Conservation (phyloP, 2,888 invertebrate species). For the Acholoe squamosa region DNA sequence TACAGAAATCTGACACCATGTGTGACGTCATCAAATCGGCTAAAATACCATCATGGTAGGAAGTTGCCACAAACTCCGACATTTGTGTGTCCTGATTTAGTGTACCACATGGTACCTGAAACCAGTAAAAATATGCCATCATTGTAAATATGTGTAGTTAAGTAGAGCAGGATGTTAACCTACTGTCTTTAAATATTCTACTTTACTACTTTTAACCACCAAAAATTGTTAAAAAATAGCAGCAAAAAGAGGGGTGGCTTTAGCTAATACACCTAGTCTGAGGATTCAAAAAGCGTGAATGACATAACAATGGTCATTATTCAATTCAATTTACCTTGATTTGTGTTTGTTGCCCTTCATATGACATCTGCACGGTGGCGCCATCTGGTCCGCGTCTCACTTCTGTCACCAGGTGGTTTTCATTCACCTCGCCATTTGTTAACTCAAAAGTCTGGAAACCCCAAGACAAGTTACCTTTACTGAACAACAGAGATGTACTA, state of each 20-base stretch:
- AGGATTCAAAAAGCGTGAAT: background rate
- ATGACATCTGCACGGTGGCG: slow-evolving; percentile 65
- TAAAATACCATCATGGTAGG: slow-evolving; percentile 91
- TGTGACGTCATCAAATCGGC: slow-evolving; percentile 91
- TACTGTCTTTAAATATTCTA: too few species aligned
- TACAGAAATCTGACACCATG: slow-evolving; percentile 91
- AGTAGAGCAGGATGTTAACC: too few species aligned
- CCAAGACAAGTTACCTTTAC: background rate
- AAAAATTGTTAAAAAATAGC: background rate
- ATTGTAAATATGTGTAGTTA: background rate
- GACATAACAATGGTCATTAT: background rate
- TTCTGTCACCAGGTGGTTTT: slow-evolving; percentile 53
- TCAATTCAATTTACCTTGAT: background rate
- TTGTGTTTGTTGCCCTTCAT: slow-evolving; percentile 12
- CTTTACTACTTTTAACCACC: too few species aligned
- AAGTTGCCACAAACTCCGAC: slow-evolving; percentile 87
- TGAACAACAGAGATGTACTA: too few species aligned
- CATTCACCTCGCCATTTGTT: background rate
- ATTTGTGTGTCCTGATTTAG: background rate
- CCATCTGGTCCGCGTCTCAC: slow-evolving; percentile 53
- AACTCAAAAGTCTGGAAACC: slow-evolving; percentile 65
- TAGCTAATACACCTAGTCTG: background rate
- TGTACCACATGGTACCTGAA: slow-evolving; percentile 71
- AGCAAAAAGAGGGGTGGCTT: background rate
- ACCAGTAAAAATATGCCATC: background rate